Evolutionary conservation across 2,888 invertebrate species (phyloP).

Genomic region (Nomada lathburiana): DNA sequence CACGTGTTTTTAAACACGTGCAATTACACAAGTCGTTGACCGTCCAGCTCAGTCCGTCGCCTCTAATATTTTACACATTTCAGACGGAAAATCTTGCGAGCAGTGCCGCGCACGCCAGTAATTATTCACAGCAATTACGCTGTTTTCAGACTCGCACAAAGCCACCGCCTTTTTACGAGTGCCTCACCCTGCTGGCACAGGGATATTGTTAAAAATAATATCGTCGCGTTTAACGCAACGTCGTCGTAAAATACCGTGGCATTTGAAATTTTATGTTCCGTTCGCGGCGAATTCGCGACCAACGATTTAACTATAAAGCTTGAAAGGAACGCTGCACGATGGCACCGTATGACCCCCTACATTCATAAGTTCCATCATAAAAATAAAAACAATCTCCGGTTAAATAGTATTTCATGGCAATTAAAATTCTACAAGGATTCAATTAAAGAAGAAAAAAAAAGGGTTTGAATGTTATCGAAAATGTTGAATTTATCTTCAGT

Average conservation of each 20-base stretch:
- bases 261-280: constrained; percentile 45
- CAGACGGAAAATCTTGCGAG: constrained; percentile 41
- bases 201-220: constrained; percentile 66
- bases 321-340: not conserved
- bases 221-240: constrained; percentile 46
- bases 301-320: constrained; percentile 2
- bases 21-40: constrained; percentile 52
- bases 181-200: not conserved
- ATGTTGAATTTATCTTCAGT: too few relatives aligned
- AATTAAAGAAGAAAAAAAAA: too few relatives aligned
- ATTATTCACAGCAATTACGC: constrained; percentile 67
- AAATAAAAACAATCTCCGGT: too few relatives aligned
- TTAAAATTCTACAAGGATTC: too few relatives aligned
- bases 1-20: constrained; percentile 41
- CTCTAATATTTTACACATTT: constrained; percentile 60
- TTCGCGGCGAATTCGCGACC: constrained; percentile 14
- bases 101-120: constrained; percentile 36
- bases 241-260: constrained; percentile 24
- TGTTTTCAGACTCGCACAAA: constrained; percentile 60
- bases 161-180: constrained; percentile 46
- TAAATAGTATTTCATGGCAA: too few relatives aligned
- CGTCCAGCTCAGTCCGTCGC: constrained; percentile 18
- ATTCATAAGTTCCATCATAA: not conserved
- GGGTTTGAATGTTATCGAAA: too few relatives aligned
- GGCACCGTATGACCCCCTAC: not conserved